phyloP scores from a whole-genome alignment of 2,113 vertebrate species.

The Strigops habroptila region DNA sequence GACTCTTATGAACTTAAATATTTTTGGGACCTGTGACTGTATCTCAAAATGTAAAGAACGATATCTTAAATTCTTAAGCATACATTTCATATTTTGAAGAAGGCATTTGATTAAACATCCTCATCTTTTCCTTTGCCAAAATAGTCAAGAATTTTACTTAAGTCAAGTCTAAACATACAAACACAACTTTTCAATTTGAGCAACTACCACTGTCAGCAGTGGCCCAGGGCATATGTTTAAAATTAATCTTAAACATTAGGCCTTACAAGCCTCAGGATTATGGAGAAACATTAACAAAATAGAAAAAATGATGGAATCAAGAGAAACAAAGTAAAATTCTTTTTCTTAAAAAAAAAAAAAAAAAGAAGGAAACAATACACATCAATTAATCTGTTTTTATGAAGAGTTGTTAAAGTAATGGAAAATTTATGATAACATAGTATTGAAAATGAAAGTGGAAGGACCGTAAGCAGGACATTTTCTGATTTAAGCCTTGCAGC shows the following conservation, averaged over 20 bases:
- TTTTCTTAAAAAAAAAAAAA: background rate
- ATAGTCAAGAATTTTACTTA: background rate
- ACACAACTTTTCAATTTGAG: background rate
- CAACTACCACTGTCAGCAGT: background rate
- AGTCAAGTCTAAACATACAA: background rate
- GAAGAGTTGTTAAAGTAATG: background rate
- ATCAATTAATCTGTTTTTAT: background rate
- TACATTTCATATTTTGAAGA: background rate
- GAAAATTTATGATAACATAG: background rate
- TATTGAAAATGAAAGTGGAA: background rate
- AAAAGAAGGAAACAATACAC: background rate
- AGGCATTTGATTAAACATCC: rapidly evolving
- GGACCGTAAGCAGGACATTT: background rate
- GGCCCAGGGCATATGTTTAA: background rate
- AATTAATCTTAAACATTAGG: background rate
- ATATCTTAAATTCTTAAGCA: background rate
- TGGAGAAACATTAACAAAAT: background rate
- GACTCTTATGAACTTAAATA: background rate
- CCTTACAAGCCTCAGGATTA: background rate
- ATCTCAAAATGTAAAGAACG: background rate
- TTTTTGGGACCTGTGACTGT: background rate
- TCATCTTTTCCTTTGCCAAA: background rate
- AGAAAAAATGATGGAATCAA: background rate
- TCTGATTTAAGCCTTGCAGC: background rate
- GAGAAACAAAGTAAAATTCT: background rate